Evolutionary conservation across 2,888 invertebrate species (phyloP), one percentile per base, ranked within the genome.

Genomic region (Suillia variegata): DNA sequence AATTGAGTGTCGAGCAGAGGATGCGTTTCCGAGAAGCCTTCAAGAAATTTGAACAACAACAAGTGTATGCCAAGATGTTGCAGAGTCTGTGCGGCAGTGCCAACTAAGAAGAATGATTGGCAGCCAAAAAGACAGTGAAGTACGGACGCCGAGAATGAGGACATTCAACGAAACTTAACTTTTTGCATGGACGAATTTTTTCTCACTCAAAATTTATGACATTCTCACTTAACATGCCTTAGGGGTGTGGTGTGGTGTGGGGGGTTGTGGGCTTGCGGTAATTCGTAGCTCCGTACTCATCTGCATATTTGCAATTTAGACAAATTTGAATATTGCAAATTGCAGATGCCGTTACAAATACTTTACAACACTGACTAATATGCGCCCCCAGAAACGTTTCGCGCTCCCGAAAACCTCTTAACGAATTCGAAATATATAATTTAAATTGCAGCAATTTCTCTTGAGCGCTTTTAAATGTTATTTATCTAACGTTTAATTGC

Each of bases 1-100:
- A 79, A 71, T 72, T 82, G 69, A 80, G 75, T 70, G 69, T 64
- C 57, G 80, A 82, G 67, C 82, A 82, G 72, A 77, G 77, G 71
- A 63, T 68, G 68, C 75, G 78, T 58, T 82, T 82, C 69, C 74
- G 77, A 61, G 78, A 81, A 67, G 80, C 80, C 71, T 80, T 80
- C 67, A 73, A 67, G 68, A 75, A 71, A 67, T 76, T 70, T 66
- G 73, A 77, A 65, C 73, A 75, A 62, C 70, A 68, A 66, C 73
- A 74, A 65, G 77, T 80, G 63, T 80, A 77, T 60, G 71, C 73
- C 64, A 67, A 70, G 69, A 76, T 80, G 79, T 64, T 80, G 67
- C 75, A 77, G 63, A 67, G 72, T 60, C 73, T 80, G 64, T 76
- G 73, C n/a, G n/a, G n/a, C 68, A 59, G 55, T 47, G 31, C 4